Conservation (phyloP, 2,113 vertebrate species). For the Neofelis nebulosa region DNA sequence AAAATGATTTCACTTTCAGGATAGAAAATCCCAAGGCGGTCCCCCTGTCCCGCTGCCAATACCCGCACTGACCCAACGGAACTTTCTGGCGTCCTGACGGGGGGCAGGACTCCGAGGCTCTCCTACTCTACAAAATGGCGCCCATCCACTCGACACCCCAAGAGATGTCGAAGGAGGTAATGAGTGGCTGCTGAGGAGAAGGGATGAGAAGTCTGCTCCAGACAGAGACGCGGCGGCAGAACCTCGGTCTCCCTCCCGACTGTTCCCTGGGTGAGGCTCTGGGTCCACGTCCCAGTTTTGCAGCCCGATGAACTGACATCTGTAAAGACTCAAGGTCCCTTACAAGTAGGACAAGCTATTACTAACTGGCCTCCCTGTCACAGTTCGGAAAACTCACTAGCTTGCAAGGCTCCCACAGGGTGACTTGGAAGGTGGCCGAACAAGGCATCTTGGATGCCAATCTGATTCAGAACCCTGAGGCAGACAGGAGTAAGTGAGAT, state of each 20-base stretch:
- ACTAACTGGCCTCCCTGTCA: not conserved
- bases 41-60: not conserved
- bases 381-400: not conserved
- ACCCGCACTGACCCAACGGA: accelerated
- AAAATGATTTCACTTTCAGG: not conserved
- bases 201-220: no score
- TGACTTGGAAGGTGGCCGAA: not conserved
- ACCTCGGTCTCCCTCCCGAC: not conserved
- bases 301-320: not conserved
- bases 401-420: accelerated
- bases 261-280: accelerated
- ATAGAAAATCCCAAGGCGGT: not conserved
- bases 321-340: not conserved
- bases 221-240: accelerated
- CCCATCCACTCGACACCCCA: accelerated
- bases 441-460: not conserved
- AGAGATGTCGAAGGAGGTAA: accelerated
- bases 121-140: not conserved
- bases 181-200: not conserved
- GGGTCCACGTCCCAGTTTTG: accelerated
- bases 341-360: accelerated
- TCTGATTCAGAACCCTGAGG: not conserved
- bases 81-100: accelerated
- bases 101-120: accelerated
- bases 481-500: not conserved